Percentiles rank a stretch among this genome's conserved stretches.
Evolutionary conservation across 2,797 vertebrate species (phyloP).

Genomic region (Rhinella marina): DNA sequence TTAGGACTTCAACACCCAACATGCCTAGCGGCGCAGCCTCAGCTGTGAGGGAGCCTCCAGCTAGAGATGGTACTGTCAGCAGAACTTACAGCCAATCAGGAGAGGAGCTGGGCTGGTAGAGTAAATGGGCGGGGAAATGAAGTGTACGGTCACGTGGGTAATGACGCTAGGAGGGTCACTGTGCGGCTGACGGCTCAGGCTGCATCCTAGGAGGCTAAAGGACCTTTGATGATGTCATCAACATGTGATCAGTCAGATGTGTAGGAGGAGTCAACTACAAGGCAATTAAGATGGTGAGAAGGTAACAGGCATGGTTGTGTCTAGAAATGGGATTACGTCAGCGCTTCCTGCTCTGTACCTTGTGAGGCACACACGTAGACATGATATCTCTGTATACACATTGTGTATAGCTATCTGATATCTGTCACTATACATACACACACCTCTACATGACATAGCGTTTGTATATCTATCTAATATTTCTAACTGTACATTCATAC

Average conservation of each 20-base stretch:
- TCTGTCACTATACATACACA: too few species aligned
- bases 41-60: conserved; percentile 37
- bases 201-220: background rate
- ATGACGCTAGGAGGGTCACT: background rate
- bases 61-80: conserved; percentile 48
- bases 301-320: too few species aligned
- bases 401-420: too few species aligned
- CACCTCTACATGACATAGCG: too few species aligned
- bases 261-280: background rate
- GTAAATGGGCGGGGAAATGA: conserved; percentile 21
- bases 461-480: too few species aligned
- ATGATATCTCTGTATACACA: too few species aligned
- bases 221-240: conserved; percentile 11
- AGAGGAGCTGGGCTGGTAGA: background rate
- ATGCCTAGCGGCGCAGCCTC: conserved; percentile 29
- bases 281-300: background rate
- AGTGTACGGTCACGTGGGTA: conserved; percentile 12
- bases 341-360: too few species aligned
- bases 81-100: conserved; percentile 55
- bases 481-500: too few species aligned
- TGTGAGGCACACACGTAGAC: too few species aligned
- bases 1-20: conserved; percentile 46
- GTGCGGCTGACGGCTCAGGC: background rate
- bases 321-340: too few species aligned
- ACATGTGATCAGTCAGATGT: background rate